Base-by-base conservation (phyloP, 2,113 vertebrate species). In the Anseranas semipalmata region DNA sequence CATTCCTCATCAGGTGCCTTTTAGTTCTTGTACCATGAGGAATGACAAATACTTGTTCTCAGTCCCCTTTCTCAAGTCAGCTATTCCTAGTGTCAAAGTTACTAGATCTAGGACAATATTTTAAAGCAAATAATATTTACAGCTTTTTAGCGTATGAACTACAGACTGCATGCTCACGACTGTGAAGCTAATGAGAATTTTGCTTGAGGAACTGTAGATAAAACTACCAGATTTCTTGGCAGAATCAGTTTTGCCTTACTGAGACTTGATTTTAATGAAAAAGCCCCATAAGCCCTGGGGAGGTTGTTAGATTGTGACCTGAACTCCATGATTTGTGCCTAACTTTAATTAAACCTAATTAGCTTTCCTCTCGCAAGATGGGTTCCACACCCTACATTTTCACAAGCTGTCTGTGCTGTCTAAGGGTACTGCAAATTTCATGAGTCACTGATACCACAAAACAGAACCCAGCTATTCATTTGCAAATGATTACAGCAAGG, bases 161-260 rank as follows among this genome's bases (percentile, higher is more conserved):
- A 60, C 58, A 82, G 62, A 52, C 52, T 90, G 24, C 39, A 86
- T 20, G 58, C 14, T 84, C 65, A 56, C 45, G 72, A 92, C 75
- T 90, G 80, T 58, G 60, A 94, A 84, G 90, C 76, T 92, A 92
- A 93, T 71, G 67, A 90, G 85, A 95, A 92, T 81, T 84, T 71
- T 81, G 52, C 82, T 94, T 84, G 52, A 90, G 76, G 80, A 94
- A 27, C 48, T n/a, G 59, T 8, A 73, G 56, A 75, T 33, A 84
- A 74, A 27, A 81, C 80, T 59, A 62, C 53, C 32, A 87, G 72
- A 89, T 85, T 96, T 93, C 60, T 85, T 86, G 30, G 48, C 79
- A 95, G 67, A 88, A 90, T 78, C 76, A 87, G 37, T 71, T 95
- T 95, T 89, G 52, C 65, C 68, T 70, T 84, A 74, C 25, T 71